Evolutionary conservation across 2,113 vertebrate genomes (phyloP).

Genomic region (Mohoua ochrocephala): DNA sequence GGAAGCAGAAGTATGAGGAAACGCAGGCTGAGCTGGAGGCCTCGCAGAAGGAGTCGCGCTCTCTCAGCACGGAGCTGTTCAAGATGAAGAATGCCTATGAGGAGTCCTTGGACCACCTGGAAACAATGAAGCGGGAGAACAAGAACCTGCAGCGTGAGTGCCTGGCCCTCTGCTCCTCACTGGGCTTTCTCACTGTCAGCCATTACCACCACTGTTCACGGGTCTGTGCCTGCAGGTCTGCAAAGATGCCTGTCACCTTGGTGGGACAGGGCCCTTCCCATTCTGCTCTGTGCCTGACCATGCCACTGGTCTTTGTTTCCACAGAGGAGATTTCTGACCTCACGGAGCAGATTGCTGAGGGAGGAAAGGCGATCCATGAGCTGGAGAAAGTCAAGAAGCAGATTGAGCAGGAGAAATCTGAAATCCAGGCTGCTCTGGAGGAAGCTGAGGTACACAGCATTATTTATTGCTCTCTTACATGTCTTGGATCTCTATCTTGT

Average conservation of each 20-base stretch:
- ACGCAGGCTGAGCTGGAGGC: background rate
- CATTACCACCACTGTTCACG: background rate
- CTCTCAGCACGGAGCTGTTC: background rate
- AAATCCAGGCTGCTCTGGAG: background rate
- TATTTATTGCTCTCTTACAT: fast-evolving
- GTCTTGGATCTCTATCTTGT: background rate
- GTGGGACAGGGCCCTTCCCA: background rate
- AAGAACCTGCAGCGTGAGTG: no score
- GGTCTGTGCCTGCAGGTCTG: background rate
- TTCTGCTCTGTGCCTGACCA: background rate
- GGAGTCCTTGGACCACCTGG: no score
- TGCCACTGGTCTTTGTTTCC: background rate
- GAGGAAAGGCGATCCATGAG: background rate
- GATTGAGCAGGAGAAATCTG: background rate
- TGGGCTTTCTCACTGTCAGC: background rate
- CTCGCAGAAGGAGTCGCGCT: background rate
- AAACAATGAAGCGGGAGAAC: no score
- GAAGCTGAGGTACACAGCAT: background rate
- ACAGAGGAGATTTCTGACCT: background rate
- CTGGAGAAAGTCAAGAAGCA: background rate
- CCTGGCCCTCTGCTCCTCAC: background rate
- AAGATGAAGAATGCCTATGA: constrained; percentile 15
- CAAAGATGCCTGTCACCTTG: background rate
- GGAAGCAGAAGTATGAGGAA: background rate
- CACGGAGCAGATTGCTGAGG: background rate